Evolutionary conservation across 1,140 invertebrate species (phyloP), one percentile per base, ranked within the genome.

Genomic region (Zelostemma sp.): DNA sequence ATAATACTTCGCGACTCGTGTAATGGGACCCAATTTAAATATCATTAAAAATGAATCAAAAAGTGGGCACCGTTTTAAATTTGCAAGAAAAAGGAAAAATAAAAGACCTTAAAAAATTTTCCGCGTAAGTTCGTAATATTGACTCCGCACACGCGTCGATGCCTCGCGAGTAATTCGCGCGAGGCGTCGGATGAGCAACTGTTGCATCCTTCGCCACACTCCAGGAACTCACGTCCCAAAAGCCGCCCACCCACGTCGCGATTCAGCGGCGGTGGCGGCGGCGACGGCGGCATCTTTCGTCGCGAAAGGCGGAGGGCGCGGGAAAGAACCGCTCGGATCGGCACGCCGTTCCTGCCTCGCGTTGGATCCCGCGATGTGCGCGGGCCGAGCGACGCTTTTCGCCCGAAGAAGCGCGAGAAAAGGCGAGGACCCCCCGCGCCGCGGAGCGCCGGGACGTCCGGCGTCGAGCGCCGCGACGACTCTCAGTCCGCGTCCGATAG

Each of bases 401-500:
- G 47, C 41, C 47, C 60, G 66, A 55, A 41, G 46, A 54, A 55
- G 47, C 59, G 59, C 54, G 67, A 64, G 69, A 72, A 70, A 73
- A 73, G 72, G 75, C 73, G 76, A 76, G 68, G 68, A 65, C 66
- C 60, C 67, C 38, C 51, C 73, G 64, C 65, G 73, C 40, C 43
- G 50, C 40, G 47, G 63, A 67, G 66, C 75, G 72, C 75, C 75
- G 70, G 67, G 74, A 65, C 78, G 76, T 55, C 31, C 70, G 50
- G 60, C 75, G 75, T 74, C 75, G 77, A 67, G 60, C 53, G 65
- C 62, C 62, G 73, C 60, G 59, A 66, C 62, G 3, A 40, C 3
- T 15, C 25, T 76, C 71, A 83, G 81, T 83, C 75, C 78, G 80
- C 80, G 81, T 79, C 76, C 72, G 76, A 60, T 75, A 73, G 73